Conservation (phyloP, 1,140 invertebrate species). For the Zaprionus davidi region DNA sequence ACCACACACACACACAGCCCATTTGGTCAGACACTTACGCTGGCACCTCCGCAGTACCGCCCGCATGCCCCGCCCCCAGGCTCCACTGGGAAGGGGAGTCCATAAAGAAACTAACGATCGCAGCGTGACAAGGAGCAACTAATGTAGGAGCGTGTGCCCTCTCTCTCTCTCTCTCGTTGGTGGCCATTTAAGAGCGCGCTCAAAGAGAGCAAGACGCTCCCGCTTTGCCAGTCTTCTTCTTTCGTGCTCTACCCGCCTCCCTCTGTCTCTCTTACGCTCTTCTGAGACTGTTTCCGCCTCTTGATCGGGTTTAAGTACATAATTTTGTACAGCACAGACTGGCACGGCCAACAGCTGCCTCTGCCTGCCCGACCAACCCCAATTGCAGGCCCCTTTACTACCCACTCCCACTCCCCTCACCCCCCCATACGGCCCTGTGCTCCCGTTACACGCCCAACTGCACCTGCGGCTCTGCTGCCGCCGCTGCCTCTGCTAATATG, state of each 20-base stretch:
- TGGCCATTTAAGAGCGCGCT: constrained; percentile 19
- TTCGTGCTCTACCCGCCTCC: not conserved
- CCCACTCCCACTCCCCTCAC: not conserved
- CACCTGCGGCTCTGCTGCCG: not conserved
- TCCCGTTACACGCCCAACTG: constrained; percentile 5
- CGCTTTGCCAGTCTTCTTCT: not conserved
- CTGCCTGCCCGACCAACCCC: not conserved
- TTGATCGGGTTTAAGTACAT: constrained; percentile 10
- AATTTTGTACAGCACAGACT: constrained; percentile 24
- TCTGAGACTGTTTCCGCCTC: constrained; percentile 7
- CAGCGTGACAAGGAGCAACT: constrained; percentile 60
- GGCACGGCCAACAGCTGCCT: constrained; percentile 33
- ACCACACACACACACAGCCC: constrained; percentile 10
- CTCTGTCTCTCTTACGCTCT: not conserved
- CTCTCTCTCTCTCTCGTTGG: constrained; percentile 12
- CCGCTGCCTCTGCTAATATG: constrained; percentile 11
- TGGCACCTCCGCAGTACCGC: constrained; percentile 29
- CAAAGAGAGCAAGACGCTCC: not conserved
- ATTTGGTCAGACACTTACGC: constrained; percentile 53
- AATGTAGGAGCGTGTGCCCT: constrained; percentile 15
- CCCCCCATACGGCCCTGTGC: not conserved
- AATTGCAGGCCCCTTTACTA: not conserved
- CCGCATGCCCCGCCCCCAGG: not conserved
- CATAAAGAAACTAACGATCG: constrained; percentile 43
- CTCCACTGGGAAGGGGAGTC: not conserved